Base-by-base conservation (phyloP, 2,888 invertebrate species). In the Rotaria sp. region DNA sequence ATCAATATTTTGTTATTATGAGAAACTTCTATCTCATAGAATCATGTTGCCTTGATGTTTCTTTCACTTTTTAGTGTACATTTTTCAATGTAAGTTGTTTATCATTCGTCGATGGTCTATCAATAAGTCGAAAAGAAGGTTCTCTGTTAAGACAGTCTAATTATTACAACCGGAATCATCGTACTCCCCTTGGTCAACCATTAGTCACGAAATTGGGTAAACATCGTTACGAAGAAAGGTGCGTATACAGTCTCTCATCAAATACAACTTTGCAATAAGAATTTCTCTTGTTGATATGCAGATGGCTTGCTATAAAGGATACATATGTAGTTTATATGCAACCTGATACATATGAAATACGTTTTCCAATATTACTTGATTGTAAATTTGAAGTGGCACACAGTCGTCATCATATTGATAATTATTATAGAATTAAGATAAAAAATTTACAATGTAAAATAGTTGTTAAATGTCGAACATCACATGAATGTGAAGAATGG, bases 281-380 rank as follows among this genome's bases (percentile, higher is more conserved):
- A 11, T 52, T 21, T 1, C 21, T 11, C 2, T 21, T 52, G 18
- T 52, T 4, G 18, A 11, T 2, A 21, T 21, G 21, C 5, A 52
- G 50, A 21, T 86, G 86, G 86, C 55, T 86, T 52, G 57, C 59
- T 45, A 10, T 86, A 1, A 86, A 84, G 48, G 86, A 86, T 59
- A 86, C 59, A 26, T 86, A 57, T 55, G 38, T 86, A 24, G 26
- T 48, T 7, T 86, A 86, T 38, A 26, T 86, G 2, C 57, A 52
- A 50, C 84, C 84, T 24, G 38, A 30, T 74, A 30, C 50, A 11
- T 45, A 59, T 50, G 30, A 26, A 30, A 13, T 84, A 26, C 45
- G 84, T 38, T 86, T 41, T 84, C 84, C 84, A 26, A 80, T 86
- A 35, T 45, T 86, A 55, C 67, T 86, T 45, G 86, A 86, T 84